Evolutionary conservation across 2,113 vertebrate genomes (phyloP), one percentile per base, ranked within the genome.

Genomic region (Trinectes maculatus): DNA sequence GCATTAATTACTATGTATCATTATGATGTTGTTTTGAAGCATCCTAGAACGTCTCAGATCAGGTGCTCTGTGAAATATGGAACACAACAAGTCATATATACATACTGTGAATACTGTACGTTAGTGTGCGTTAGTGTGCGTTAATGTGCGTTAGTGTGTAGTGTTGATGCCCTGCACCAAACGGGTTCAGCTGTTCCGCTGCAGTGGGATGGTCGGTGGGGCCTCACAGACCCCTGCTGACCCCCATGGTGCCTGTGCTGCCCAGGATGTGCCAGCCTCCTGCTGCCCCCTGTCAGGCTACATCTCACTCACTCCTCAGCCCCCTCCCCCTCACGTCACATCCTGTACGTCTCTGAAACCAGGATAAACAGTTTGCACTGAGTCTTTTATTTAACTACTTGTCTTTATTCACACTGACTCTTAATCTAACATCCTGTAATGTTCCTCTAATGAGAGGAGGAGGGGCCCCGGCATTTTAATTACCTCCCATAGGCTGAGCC

Each of bases 261-360:
- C 92, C 91, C 85, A 69, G 68, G 86, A 88, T 89, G 87, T 29
- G 62, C 91, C 91, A 90, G 87, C 87, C 86, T 91, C 93, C 93
- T 69, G 85, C 93, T 93, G 93, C 88, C 94, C 91, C 63, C 91
- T 92, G 92, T 94, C 93, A 91, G 31, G 79, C 42, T 70, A 44
- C 79, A 93, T 96, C 91, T 93, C 84, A 90, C 86, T 95, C 95
- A 94, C 72, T 1, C 3, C 75, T 83, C 88, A 89, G 93, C 88
- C 51, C 71, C 86, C 39, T 84, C 87, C 48, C 62, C 87, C 87
- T 91, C 65, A 91, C 83, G 21, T 24, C 18, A 91, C 93, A 92
- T 94, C 94, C 94, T 92, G 91, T 91, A 93, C 93, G 94, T 94
- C 93, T 95, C 93, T 93, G 10, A 51, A 93, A 89, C 92, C 91